Evolutionary conservation across 2,888 invertebrate species (phyloP), one percentile per base, ranked within the genome.

Genomic region (Dicyrtomina minuta): DNA sequence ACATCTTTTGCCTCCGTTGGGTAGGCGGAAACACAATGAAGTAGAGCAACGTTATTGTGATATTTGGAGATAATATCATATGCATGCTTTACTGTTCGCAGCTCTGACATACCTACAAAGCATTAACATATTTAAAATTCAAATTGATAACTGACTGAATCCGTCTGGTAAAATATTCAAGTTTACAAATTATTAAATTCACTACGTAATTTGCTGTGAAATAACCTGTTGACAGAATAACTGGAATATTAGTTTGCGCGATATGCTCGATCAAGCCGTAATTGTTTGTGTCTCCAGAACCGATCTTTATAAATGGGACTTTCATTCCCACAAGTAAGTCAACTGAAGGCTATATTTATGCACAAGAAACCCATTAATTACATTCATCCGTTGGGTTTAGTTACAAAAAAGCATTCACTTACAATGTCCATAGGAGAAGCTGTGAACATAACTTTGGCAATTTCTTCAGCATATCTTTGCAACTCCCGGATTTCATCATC

Each of bases 351-450:
- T 88, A 82, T 10, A 64, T 3, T n/a, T 10, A 46, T 17, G 17
- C 8, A 53, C 2, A 49, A 51, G 3, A 44, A 55, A 27, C 24
- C 33, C 41, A 27, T 39, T 17, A 15, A 27, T 22, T 33, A 59
- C 24, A 41, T 39, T 0, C 13, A 49, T 53, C 12, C 24, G 41
- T 64, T 46, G 53, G 56, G 56, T 59, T 43, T 22, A 8, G 15
- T 46, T 62, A 6, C 20, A 61, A 39, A 46, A n/a, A 61, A 58
- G 33, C 8, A 69, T 24, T n/a, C 26, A 59, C 75, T 81, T 83
- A 89, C 88, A 83, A 86, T 85, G 81, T 92, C 92, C 92, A 92
- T 92, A 20, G 90, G 90, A 0, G 92, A 91, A 4, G 91, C 90
- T 0, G 90, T 87, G 79, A 91, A 90, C 77, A 88, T 82, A 71